These are phyloP conservation scores for Cyaniris semiargus DNA, from an alignment of 2,888 invertebrate genomes.

Conservation along the genomic window DNA sequence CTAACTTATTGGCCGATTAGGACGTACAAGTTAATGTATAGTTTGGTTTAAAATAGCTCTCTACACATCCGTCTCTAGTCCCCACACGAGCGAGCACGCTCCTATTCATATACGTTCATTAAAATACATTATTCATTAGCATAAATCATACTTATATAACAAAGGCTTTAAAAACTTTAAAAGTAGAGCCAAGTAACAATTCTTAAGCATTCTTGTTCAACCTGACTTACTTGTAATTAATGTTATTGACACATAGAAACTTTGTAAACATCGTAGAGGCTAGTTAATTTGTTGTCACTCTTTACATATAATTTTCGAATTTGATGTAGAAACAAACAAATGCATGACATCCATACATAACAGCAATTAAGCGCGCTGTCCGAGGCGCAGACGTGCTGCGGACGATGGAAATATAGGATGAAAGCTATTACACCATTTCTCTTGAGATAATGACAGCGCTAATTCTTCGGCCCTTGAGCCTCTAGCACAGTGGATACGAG, in stretches of 20 bases:
- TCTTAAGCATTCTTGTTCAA: not conserved
- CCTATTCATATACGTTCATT: not conserved
- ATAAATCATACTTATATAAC: not conserved
- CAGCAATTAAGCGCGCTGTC: constrained; percentile 7
- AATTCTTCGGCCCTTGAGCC: not conserved
- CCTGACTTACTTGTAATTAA: not conserved
- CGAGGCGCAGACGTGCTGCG: not conserved
- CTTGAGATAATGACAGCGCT: constrained; percentile 29
- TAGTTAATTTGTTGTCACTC: not conserved
- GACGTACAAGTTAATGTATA: constrained; percentile 17
- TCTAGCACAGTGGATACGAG: not conserved
- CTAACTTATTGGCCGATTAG: constrained; percentile 23
- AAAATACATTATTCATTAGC: not conserved
- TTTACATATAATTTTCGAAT: not conserved
- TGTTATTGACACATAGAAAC: not conserved
- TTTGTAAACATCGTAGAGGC: not conserved
- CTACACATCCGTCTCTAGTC: not conserved
- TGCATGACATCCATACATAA: not conserved
- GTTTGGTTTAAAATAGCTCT: not conserved
- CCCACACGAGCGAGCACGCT: not conserved
- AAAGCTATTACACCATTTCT: constrained; percentile 30
- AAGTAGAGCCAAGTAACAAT: not conserved
- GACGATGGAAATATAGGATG: constrained; percentile 23
- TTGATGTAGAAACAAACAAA: not conserved
- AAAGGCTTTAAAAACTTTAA: not conserved